Evolutionary conservation across 2,888 invertebrate genomes (phyloP).

Genomic region (Tolmerus cingulatus): DNA sequence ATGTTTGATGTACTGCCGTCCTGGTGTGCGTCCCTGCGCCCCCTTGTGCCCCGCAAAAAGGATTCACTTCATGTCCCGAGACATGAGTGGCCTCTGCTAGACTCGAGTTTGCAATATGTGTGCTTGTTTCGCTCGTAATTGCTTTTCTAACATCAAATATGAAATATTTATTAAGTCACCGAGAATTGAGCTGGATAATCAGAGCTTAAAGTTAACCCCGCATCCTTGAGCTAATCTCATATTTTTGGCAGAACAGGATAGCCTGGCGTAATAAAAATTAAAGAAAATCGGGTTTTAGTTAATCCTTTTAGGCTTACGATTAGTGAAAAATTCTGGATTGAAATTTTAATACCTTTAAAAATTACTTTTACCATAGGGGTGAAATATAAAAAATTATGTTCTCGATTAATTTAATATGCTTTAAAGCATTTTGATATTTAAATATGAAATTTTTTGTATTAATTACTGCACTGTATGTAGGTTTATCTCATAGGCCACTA

Average conservation of each 20-base stretch:
- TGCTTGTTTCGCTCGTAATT: not conserved
- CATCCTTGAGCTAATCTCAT: not conserved
- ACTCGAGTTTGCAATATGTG: not conserved
- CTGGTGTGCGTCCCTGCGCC: not conserved
- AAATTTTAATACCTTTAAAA: too few species aligned
- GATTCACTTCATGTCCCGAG: not conserved
- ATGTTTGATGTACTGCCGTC: conserved; percentile 14
- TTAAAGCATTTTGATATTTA: too few species aligned
- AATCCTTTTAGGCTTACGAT: too few species aligned
- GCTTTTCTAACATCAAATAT: not conserved
- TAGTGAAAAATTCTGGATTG: too few species aligned
- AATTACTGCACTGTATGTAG: too few species aligned
- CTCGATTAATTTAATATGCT: too few species aligned
- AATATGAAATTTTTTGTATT: too few species aligned
- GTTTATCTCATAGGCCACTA: too few species aligned
- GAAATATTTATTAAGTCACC: not conserved
- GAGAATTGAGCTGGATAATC: not conserved
- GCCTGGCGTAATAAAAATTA: not conserved
- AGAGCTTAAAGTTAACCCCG: not conserved
- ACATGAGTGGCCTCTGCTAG: not conserved
- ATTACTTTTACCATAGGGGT: too few species aligned
- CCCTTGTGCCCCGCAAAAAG: not conserved
- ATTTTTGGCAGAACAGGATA: not conserved
- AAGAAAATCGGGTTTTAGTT: not conserved
- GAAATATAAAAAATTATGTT: too few species aligned